These are phyloP conservation scores for Macrosoma leucophasiata DNA, from an alignment of 2,888 invertebrate species.

Conservation along the genomic window DNA sequence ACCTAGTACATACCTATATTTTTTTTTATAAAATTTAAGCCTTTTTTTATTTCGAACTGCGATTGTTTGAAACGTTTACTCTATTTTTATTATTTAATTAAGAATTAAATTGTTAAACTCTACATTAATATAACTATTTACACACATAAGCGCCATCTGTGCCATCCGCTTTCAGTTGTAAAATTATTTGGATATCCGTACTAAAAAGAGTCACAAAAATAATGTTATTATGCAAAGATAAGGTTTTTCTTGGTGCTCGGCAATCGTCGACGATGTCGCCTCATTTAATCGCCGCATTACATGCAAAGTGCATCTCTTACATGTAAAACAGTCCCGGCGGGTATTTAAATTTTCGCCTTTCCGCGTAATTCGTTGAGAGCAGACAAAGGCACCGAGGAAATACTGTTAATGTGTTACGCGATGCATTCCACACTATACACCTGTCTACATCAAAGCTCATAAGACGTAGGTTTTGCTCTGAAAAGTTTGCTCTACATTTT, in stretches of 20 bases:
- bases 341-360: constrained; percentile 73
- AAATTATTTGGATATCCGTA: neutral
- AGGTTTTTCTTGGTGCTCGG: constrained; percentile 26
- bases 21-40: neutral
- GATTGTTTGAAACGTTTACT: neutral
- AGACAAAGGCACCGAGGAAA: constrained; percentile 53
- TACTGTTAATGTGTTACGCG: constrained; percentile 55
- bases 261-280: constrained; percentile 39
- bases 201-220: constrained; percentile 2
- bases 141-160: neutral
- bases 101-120: neutral
- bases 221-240: constrained; percentile 19
- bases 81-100: neutral
- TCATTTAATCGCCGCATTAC: constrained; percentile 64
- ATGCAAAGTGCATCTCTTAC: constrained; percentile 72
- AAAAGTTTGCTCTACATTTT: too few species aligned
- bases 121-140: neutral
- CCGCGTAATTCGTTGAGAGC: constrained; percentile 63
- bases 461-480: too few species aligned
- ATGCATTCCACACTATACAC: constrained; percentile 52
- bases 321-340: constrained; percentile 69
- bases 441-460: too few species aligned
- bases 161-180: neutral
- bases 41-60: neutral
- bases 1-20: neutral